Evolutionary conservation across 2,888 invertebrate genomes (phyloP).

Genomic region (Acrobasis suavella): DNA sequence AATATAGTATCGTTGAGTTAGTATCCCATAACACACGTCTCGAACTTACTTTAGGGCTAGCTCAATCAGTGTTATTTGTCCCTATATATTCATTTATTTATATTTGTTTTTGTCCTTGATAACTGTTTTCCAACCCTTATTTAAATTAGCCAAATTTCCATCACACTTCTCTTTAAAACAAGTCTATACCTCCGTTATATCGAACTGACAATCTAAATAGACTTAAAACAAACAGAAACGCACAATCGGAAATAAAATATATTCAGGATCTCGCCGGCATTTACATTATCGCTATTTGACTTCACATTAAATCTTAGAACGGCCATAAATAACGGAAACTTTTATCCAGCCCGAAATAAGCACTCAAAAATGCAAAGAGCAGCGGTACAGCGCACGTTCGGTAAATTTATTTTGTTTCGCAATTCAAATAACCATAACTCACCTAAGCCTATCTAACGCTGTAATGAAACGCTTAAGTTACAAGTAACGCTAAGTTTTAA

Average conservation of each 20-base stretch:
- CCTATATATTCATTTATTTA: too few relatives aligned
- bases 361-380: slow-evolving; percentile 83
- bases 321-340: slow-evolving; percentile 80
- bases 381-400: slow-evolving; percentile 80
- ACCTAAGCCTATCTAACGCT: slow-evolving; percentile 81
- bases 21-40: too few relatives aligned
- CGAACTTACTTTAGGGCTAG: too few relatives aligned
- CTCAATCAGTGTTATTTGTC: too few relatives aligned
- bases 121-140: too few relatives aligned
- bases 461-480: slow-evolving; percentile 81
- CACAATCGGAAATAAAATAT: slow-evolving; percentile 62
- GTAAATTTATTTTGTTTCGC: slow-evolving; percentile 82
- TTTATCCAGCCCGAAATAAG: slow-evolving; percentile 82
- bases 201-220: background rate
- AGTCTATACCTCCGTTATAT: background rate
- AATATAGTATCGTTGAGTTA: too few relatives aligned
- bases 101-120: too few relatives aligned
- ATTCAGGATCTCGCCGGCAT: slow-evolving; percentile 69
- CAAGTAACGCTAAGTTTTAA: slow-evolving; percentile 64
- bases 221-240: slow-evolving; percentile 10
- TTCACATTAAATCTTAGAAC: slow-evolving; percentile 81
- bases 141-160: too few relatives aligned
- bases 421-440: slow-evolving; percentile 83
- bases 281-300: slow-evolving; percentile 81
- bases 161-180: too few relatives aligned